phyloP scores from a whole-genome alignment of 2,113 vertebrate genomes.

The Pygathrix nemaeus region DNA sequence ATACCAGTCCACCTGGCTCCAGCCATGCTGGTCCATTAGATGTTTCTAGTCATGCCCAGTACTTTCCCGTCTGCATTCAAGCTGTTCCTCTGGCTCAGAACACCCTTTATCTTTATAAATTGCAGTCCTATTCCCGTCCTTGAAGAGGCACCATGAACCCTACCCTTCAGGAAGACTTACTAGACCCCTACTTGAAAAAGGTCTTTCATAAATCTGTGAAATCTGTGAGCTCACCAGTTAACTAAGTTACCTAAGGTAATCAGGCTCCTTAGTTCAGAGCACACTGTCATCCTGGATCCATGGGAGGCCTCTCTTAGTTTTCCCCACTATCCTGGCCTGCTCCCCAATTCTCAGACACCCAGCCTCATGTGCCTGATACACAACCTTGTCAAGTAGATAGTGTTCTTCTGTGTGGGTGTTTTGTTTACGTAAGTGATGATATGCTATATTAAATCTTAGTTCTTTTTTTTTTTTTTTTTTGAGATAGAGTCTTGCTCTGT shows the following conservation, averaged over 20 bases:
- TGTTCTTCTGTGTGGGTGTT: background rate
- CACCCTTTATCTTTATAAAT: background rate
- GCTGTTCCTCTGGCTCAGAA: background rate
- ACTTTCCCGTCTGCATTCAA: background rate
- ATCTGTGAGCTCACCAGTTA: background rate
- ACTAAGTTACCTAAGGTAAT: background rate
- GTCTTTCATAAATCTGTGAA: background rate
- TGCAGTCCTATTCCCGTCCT: background rate
- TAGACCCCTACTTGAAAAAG: background rate
- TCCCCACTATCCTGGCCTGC: background rate
- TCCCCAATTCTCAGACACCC: background rate
- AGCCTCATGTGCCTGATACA: background rate
- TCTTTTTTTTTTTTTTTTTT: background rate
- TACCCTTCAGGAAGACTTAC: background rate
- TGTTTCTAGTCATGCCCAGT: background rate
- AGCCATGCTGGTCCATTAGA: fast-evolving
- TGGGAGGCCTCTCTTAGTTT: background rate
- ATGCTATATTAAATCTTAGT: background rate
- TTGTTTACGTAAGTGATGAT: too few species aligned
- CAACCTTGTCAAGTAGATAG: background rate
- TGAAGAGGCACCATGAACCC: background rate
- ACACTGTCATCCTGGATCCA: background rate
- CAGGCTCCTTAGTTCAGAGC: background rate
- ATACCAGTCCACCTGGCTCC: fast-evolving
- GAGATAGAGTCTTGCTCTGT: too few species aligned